Percentiles rank a stretch among this genome's conserved stretches.
phyloP scores from a whole-genome alignment of 2,888 invertebrate genomes.

The Clanis bilineata region DNA sequence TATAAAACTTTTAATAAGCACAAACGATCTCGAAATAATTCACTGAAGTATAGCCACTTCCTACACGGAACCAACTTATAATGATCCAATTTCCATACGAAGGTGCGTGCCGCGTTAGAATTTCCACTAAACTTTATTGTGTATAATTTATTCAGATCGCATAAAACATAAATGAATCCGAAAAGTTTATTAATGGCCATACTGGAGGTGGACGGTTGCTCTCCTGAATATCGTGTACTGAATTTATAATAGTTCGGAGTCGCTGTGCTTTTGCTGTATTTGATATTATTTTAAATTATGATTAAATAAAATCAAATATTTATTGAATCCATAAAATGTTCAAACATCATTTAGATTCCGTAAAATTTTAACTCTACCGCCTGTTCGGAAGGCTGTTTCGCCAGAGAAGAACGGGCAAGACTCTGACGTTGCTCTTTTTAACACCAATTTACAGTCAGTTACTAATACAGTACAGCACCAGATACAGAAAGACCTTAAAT shows the following conservation, averaged over 20 bases:
- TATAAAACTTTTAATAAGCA: not conserved
- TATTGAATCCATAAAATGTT: no score
- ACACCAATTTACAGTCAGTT: no score
- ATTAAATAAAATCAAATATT: no score
- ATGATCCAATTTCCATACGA: conserved; percentile 32
- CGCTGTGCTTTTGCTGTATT: conserved; percentile 18
- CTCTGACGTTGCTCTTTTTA: no score
- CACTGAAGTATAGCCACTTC: not conserved
- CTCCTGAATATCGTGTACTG: conserved; percentile 49
- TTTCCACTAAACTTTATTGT: conserved; percentile 23
- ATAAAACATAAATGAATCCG: conserved; percentile 59
- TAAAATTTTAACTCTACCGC: no score
- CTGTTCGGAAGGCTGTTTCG: no score
- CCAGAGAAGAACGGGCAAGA: no score
- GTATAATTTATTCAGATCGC: conserved; percentile 55
- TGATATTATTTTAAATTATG: conserved; percentile 6
- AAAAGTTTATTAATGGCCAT: conserved; percentile 64
- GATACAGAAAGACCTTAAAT: no score
- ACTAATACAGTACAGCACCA: no score
- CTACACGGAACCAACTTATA: conserved; percentile 27
- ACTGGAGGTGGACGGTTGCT: conserved; percentile 59
- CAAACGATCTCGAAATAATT: not conserved
- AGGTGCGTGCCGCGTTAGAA: not conserved
- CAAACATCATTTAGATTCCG: no score
- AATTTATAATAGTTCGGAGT: conserved; percentile 43